Percentiles rank a stretch among this genome's conserved stretches.
phyloP scores from a whole-genome alignment of 2,113 vertebrate species.

The Dipodomys stephensi region DNA sequence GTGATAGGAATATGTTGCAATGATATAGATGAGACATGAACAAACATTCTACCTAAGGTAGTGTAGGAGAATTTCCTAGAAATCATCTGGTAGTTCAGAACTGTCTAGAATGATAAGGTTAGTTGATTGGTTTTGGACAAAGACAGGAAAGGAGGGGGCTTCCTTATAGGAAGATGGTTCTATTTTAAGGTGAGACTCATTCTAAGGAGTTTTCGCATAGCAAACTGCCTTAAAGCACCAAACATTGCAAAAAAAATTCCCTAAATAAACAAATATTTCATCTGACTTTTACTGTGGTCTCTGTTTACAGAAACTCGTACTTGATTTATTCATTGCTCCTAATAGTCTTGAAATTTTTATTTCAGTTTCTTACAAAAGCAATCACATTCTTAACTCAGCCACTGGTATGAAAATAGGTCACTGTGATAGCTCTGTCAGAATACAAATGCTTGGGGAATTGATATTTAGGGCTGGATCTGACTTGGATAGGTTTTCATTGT shows the following conservation, averaged over 20 bases:
- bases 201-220: background rate
- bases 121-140: background rate
- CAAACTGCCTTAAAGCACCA: background rate
- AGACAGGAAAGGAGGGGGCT: background rate
- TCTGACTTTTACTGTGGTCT: slow-evolving; percentile 52
- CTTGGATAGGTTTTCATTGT: slow-evolving; percentile 70
- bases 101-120: background rate
- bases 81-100: background rate
- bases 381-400: slow-evolving; percentile 72
- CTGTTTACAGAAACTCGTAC: slow-evolving; percentile 30
- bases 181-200: background rate
- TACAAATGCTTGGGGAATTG: slow-evolving; percentile 67
- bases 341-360: slow-evolving; percentile 76
- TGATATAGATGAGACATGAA: no score
- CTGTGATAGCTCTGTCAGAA: slow-evolving; percentile 70
- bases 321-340: slow-evolving; percentile 77
- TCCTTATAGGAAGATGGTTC: background rate
- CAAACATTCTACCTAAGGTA: no score
- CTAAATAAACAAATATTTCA: slow-evolving; percentile 68
- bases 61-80: background rate
- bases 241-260: slow-evolving; percentile 35
- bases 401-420: slow-evolving; percentile 71
- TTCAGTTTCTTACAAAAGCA: slow-evolving; percentile 82
- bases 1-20: background rate
- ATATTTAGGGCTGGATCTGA: slow-evolving; percentile 74